Conservation (phyloP, 2,888 invertebrate genomes). For the Catocala sponsa region DNA sequence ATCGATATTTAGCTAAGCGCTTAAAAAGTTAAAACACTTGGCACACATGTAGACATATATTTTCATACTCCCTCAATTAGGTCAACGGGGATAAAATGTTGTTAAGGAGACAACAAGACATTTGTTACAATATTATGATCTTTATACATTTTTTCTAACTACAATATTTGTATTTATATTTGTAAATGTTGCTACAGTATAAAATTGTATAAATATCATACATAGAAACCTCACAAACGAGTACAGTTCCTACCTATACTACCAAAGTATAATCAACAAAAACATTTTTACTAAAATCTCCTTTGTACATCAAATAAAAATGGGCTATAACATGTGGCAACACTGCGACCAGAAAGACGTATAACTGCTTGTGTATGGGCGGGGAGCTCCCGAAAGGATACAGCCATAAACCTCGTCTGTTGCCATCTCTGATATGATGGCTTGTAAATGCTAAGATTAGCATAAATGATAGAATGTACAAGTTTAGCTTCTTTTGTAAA, state of each 20-base stretch:
- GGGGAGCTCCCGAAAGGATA: conserved; percentile 73
- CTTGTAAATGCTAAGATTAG: conserved; percentile 68
- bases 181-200: too few relatives aligned
- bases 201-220: too few relatives aligned
- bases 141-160: too few relatives aligned
- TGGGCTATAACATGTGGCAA: conserved; percentile 66
- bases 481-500: conserved; percentile 60
- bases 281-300: conserved; percentile 49
- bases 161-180: too few relatives aligned
- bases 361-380: conserved; percentile 64
- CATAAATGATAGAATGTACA: conserved; percentile 70
- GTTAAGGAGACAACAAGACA: too few relatives aligned
- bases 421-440: conserved; percentile 76
- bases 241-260: conserved; percentile 1
- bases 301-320: conserved; percentile 58
- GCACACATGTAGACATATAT: too few relatives aligned
- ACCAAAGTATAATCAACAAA: conserved; percentile 46
- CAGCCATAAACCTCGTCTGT: conserved; percentile 76
- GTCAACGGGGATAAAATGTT: too few relatives aligned
- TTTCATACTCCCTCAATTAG: too few relatives aligned
- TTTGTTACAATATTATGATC: too few relatives aligned
- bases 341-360: conserved; percentile 58
- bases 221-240: conserved; percentile 5
- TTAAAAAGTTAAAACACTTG: too few relatives aligned
- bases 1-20: too few relatives aligned